These are phyloP conservation scores for Anguilla obscura DNA, from an alignment of 2,797 vertebrate species.

Conservation along the genomic window DNA sequence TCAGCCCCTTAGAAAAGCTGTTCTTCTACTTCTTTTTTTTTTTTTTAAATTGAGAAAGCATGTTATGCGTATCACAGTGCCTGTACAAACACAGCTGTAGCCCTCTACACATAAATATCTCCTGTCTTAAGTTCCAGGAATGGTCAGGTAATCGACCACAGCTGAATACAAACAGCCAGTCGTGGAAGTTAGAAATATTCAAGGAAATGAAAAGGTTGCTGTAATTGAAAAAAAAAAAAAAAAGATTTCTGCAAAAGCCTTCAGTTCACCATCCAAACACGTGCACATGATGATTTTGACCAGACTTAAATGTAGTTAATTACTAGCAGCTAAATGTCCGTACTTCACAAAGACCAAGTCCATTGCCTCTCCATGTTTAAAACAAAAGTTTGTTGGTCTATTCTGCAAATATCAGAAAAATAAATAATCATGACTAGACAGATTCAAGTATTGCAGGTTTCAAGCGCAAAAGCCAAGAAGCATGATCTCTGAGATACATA, in stretches of 20 bases:
- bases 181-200: background rate
- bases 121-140: background rate
- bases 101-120: background rate
- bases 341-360: background rate
- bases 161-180: background rate
- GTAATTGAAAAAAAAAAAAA: background rate
- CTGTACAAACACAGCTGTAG: background rate
- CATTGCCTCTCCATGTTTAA: conserved; percentile 46
- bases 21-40: background rate
- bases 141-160: background rate
- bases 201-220: background rate
- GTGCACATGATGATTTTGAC: background rate
- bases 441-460: conserved; percentile 78
- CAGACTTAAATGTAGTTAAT: background rate
- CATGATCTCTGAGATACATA: conserved; percentile 33
- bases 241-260: background rate
- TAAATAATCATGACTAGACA: conserved; percentile 51
- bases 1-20: background rate
- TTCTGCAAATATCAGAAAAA: conserved; percentile 53
- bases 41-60: background rate
- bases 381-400: conserved; percentile 48
- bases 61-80: background rate
- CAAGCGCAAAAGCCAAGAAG: conserved; percentile 59
- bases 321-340: background rate
- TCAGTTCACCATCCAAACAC: conserved; percentile 2